Conservation (phyloP, 2,888 invertebrate genomes). For the Agonum fuliginosum region DNA sequence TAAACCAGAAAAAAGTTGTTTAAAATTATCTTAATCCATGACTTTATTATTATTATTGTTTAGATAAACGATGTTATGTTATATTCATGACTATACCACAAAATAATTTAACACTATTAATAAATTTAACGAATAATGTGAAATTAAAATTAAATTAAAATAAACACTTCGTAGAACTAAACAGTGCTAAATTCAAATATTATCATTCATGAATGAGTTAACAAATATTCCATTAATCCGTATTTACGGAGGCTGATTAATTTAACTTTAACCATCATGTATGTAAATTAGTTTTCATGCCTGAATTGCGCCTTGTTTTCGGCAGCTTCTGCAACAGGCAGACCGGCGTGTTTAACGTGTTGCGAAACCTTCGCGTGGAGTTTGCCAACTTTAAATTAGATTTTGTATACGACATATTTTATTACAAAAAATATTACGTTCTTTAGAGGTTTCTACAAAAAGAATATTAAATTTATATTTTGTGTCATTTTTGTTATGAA, state of each 20-base stretch:
- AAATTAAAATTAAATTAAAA: not conserved
- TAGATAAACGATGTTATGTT: too few species aligned
- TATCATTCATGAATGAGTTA: conserved; percentile 27
- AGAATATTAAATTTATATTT: not conserved
- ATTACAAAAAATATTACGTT: conserved; percentile 4
- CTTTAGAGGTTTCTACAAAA: not conserved
- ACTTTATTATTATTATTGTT: too few species aligned
- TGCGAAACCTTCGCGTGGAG: not conserved
- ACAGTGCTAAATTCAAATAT: not conserved
- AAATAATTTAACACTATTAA: not conserved
- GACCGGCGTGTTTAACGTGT: not conserved
- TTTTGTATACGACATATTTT: not conserved
- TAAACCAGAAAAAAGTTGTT: too few species aligned
- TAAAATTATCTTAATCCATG: too few species aligned
- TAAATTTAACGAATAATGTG: not conserved
- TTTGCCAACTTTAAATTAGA: conserved; percentile 30
- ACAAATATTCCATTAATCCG: conserved; percentile 18
- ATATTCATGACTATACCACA: too few species aligned
- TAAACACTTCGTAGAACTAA: not conserved
- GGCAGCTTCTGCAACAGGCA: conserved; percentile 13
- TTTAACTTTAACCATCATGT: conserved; percentile 16
- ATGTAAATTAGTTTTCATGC: conserved; percentile 17
- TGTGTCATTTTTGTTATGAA: not conserved
- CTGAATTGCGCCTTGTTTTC: not conserved
- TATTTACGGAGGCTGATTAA: conserved; percentile 2